Base-by-base conservation (phyloP, 2,113 vertebrate species). In the Phylloscopus trochiloides region DNA sequence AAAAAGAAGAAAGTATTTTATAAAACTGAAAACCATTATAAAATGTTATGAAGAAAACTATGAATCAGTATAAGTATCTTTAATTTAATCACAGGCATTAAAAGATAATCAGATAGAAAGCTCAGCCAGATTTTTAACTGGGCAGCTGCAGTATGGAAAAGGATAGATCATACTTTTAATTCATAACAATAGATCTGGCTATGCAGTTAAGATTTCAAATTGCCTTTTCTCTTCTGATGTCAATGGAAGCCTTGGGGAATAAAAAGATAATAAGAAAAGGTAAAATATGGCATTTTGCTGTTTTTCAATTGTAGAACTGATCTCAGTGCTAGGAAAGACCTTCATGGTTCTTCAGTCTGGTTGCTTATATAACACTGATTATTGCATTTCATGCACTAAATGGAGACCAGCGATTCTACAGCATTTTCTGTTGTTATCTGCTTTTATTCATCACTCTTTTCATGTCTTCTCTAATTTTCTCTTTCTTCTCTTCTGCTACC, bases 381-480 rank as follows among this genome's bases (percentile, higher is more conserved):
- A 52, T 17, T 68, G 25, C 57, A 62, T 40, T 57, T 63, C 20
- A n/a, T 25, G 8, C 31, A 40, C 4, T 76, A 40, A 87, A 21
- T 3, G 20, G 19, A 88, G 6, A 48, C 8, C 10, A 28, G 17
- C 0, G 1, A 50, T 54, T 50, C 21, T 6, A 45, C 21, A 17
- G 19, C 3, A 2, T 47, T 70, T 24, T 79, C 19, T 76, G 17
- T 4, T 59, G 10, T 51, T 61, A 50, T 19, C 38, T 91, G 15
- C 15, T 73, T 32, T 58, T 70, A 34, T 28, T 83, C 6, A 22
- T 22, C 3, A 12, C 10, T 85, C 11, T 68, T 61, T 94, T 88
- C 15, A 48, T n/a, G 11, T 45, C 19, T 83, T 80, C 24, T 84
- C 19, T 47, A 15, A 54, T 66, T 68, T 29, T 73, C 10, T 51